A percentile compares a stretch with the other conserved stretches of the same genome.
Evolutionary conservation across 2,888 invertebrate species (phyloP).

Genomic region (Coecobrya sp.): DNA sequence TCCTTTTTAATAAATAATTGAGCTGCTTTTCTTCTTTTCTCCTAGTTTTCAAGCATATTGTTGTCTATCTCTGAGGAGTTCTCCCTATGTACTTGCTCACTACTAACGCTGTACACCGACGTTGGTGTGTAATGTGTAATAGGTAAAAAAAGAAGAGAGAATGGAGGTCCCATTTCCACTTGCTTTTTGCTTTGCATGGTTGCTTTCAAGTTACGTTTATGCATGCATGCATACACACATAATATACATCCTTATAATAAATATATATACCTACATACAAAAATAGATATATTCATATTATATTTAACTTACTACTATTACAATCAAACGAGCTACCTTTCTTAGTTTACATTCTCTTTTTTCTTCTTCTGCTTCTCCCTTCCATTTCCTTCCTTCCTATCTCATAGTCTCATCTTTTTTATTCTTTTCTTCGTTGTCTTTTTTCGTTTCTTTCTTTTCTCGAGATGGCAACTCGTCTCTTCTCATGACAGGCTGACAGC

Average conservation of each 20-base stretch:
- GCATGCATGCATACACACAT: constrained; percentile 53
- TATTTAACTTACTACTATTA: constrained; percentile 35
- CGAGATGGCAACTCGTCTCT: constrained; percentile 83
- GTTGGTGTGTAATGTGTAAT: neutral
- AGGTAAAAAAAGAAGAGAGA: constrained; percentile 16
- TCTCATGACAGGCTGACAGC: constrained; percentile 85
- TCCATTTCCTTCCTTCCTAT: constrained; percentile 81
- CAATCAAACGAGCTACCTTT: constrained; percentile 71
- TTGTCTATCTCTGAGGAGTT: constrained; percentile 75
- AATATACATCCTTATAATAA: neutral
- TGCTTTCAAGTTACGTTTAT: constrained; percentile 68
- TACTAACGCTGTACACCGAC: neutral
- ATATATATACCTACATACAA: neutral
- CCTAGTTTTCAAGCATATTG: constrained; percentile 72
- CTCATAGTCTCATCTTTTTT: constrained; percentile 84
- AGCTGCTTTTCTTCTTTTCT: constrained; percentile 72
- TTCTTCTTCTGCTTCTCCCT: constrained; percentile 67
- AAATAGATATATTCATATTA: constrained; percentile 12
- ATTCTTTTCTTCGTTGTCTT: constrained; percentile 82
- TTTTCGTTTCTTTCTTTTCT: constrained; percentile 82
- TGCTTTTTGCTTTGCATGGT: constrained; percentile 73
- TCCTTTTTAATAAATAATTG: constrained; percentile 81
- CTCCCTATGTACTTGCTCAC: constrained; percentile 10
- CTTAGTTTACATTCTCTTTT: constrained; percentile 71
- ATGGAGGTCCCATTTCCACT: constrained; percentile 70